Evolutionary conservation across 2,797 vertebrate genomes (phyloP).

Genomic region (Australoheros facetus): DNA sequence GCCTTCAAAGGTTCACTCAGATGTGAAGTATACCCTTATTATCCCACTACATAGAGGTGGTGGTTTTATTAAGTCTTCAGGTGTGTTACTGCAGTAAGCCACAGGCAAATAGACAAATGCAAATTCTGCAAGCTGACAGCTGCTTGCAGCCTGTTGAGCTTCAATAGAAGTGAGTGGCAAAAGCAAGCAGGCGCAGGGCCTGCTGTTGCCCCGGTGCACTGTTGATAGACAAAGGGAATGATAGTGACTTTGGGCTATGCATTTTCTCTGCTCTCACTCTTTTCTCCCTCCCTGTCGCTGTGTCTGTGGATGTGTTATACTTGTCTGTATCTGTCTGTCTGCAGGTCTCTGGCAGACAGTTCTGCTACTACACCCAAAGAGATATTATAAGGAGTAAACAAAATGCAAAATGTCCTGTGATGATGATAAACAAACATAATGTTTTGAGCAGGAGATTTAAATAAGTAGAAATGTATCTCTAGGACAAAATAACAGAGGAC

Average conservation of each 20-base stretch:
- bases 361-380: not conserved
- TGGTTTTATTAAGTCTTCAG: conserved; percentile 39
- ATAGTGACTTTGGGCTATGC: conserved; percentile 44
- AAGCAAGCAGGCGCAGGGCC: conserved; percentile 36
- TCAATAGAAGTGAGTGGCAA: conserved; percentile 30
- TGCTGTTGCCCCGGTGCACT: conserved; percentile 40
- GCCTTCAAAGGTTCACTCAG: conserved; percentile 23
- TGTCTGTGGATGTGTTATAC: conserved; percentile 10
- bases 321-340: conserved; percentile 12
- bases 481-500: not conserved
- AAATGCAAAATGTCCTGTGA: not conserved
- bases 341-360: not conserved
- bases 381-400: not conserved
- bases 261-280: conserved; percentile 16
- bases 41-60: conserved; percentile 42
- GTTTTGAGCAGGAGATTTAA: not conserved
- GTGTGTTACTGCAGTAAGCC: conserved; percentile 39
- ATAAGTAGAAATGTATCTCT: not conserved
- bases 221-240: conserved; percentile 30
- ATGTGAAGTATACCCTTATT: conserved; percentile 7
- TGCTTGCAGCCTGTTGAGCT: conserved; percentile 45
- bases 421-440: not conserved
- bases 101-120: conserved; percentile 36
- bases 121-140: conserved; percentile 41
- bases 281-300: not conserved